Evolutionary conservation across 2,113 vertebrate species (phyloP).

Genomic region (Nothobranchius furzeri): DNA sequence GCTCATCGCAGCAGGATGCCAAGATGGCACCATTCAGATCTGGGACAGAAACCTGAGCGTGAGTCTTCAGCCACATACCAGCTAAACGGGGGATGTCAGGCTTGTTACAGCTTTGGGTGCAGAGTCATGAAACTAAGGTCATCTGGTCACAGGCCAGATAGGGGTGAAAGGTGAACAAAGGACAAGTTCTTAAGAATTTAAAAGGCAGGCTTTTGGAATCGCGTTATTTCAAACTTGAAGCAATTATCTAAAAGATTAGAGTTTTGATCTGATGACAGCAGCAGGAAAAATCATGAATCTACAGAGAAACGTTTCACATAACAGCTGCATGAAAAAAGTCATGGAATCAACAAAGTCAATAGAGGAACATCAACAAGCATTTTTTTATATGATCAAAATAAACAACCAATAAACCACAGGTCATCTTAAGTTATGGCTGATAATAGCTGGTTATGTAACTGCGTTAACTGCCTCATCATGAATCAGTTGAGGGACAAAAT

Average conservation of each 20-base stretch:
- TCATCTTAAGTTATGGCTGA: not conserved
- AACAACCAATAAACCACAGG: not conserved
- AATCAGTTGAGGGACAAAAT: constrained; percentile 44
- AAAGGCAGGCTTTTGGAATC: constrained; percentile 31
- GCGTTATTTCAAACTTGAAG: constrained; percentile 17
- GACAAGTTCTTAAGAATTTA: constrained; percentile 38
- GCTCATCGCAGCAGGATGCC: constrained; percentile 93
- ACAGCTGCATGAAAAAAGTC: not conserved
- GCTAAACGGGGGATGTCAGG: constrained; percentile 37
- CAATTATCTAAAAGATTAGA: not conserved
- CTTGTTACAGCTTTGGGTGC: constrained; percentile 28
- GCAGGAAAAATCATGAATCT: not conserved
- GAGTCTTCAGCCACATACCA: constrained; percentile 68
- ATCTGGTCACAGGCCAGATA: constrained; percentile 53
- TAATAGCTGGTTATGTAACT: constrained; percentile 55
- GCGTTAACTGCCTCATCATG: constrained; percentile 43
- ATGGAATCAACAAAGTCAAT: not conserved
- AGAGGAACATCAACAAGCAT: not conserved
- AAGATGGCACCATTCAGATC: constrained; percentile 96
- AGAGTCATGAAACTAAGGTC: constrained; percentile 47
- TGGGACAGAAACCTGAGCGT: constrained; percentile 96
- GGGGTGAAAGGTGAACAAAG: constrained; percentile 49
- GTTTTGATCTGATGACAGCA: constrained; percentile 5
- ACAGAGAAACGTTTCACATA: not conserved
- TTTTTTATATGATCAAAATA: not conserved